A percentile compares a stretch with the other conserved stretches of the same genome.
These are phyloP conservation scores for Scrobipalpa costella DNA, from an alignment of 2,888 invertebrate species.

Conservation along the genomic window DNA sequence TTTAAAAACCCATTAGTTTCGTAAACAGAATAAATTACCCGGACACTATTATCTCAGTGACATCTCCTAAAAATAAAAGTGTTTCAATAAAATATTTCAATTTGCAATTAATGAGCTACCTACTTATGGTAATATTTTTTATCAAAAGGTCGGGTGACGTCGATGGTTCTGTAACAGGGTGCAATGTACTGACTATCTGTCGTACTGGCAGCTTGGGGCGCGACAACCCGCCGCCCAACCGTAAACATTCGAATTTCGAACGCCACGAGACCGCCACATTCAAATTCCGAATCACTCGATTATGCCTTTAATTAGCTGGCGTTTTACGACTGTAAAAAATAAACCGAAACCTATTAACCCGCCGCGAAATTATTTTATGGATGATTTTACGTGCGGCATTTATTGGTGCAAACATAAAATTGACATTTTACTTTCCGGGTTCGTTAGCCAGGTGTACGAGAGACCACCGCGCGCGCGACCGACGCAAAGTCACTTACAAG, in stretches of 20 bases:
- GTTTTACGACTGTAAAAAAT: constrained; percentile 20
- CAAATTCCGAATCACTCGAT: constrained; percentile 51
- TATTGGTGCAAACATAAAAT: constrained; percentile 49
- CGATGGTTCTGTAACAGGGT: constrained; percentile 72
- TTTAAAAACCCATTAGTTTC: constrained; percentile 40
- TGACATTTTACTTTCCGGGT: constrained; percentile 72
- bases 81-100: constrained; percentile 58
- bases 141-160: constrained; percentile 67
- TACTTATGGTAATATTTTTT: constrained; percentile 67
- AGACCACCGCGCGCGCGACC: constrained; percentile 47
- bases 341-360: constrained; percentile 7
- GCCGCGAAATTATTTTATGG: constrained; percentile 22
- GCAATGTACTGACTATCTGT: constrained; percentile 70
- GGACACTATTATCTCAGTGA: constrained; percentile 50
- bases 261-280: constrained; percentile 57
- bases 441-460: constrained; percentile 55
- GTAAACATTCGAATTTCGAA: constrained; percentile 63
- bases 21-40: constrained; percentile 54
- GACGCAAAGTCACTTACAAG: constrained; percentile 74
- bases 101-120: constrained; percentile 67
- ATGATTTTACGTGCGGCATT: constrained; percentile 25
- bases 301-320: constrained; percentile 35
- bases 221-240: constrained; percentile 56
- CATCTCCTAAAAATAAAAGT: constrained; percentile 55
- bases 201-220: constrained; percentile 59